Conservation (phyloP, 2,113 vertebrate genomes). For the Heliornis fulica region DNA sequence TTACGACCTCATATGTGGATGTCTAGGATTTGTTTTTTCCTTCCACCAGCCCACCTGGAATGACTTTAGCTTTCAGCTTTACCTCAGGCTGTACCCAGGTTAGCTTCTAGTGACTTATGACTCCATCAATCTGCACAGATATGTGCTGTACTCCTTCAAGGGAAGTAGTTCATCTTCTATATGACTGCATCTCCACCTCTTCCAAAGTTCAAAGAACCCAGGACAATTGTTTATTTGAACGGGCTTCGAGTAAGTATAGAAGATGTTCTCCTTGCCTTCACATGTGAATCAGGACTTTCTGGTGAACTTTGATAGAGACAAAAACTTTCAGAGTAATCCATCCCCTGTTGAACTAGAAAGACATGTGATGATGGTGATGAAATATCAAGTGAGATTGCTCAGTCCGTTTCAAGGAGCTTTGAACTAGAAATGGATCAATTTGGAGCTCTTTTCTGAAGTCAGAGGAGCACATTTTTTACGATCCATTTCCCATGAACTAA, state of each 20-base stretch:
- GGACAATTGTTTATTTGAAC: not conserved
- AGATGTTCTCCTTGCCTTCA: not conserved
- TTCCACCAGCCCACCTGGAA: conserved; percentile 45
- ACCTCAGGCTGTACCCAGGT: conserved; percentile 41
- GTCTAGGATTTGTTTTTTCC: conserved; percentile 18
- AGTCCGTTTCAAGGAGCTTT: conserved; percentile 18
- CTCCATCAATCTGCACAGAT: conserved; percentile 51
- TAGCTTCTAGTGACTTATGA: conserved; percentile 54
- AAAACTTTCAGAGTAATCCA: not conserved
- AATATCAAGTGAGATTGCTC: conserved; percentile 43
- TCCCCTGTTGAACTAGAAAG: not conserved
- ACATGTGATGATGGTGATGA: not conserved
- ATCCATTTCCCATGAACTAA: conserved; percentile 62
- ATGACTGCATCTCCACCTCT: conserved; percentile 44
- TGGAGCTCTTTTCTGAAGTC: conserved; percentile 40
- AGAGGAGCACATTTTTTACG: conserved; percentile 33
- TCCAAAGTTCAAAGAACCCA: conserved; percentile 33
- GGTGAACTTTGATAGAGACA: not conserved
- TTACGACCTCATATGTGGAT: conserved; percentile 42
- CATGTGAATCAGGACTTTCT: not conserved
- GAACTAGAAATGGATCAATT: conserved; percentile 53
- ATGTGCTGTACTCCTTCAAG: conserved; percentile 27
- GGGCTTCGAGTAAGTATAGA: not conserved
- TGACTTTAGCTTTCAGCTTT: conserved; percentile 62
- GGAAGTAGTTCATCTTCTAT: conserved; percentile 60